Base-by-base conservation (phyloP, 2,113 vertebrate species). In the Excalfactoria chinensis region DNA sequence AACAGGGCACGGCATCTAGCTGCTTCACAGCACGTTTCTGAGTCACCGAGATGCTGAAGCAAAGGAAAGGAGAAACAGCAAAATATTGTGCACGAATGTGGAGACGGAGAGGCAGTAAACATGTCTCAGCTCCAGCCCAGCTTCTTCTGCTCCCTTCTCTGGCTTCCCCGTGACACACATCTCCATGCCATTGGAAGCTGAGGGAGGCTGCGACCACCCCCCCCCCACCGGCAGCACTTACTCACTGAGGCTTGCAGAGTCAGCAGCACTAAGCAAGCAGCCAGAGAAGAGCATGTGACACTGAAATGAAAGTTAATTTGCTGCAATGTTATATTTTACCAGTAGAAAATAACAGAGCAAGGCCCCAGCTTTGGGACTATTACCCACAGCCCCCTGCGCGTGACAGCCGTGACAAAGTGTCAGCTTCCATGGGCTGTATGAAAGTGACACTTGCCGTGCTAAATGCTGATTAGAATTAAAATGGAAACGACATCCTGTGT, bases 401-500 rank as follows among this genome's bases (percentile, higher is more conserved):
- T 66, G 84, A 93, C 70, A 90, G 91, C 58, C 73, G 87, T 93
- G 95, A 95, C 89, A 84, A 56, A 86, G 89, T 93, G 91, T 94
- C 96, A 90, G 92, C 72, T 94, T 89, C 92, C 90, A 93, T 93
- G 94, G 85, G 93, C 92, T 90, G 67, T 71, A 84, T 89, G 77
- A 84, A 88, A 84, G 84, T 93, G 93, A 93, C 97, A 97, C 86
- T 92, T 95, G 86, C 94, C 78, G 84, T 71, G 59, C 81, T 95
- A 94, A 95, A 92, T 0, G 7, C 88, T 89, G 93, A 95, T 93
- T 94, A 96, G 90, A 96, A 96, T 95, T 76, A 94, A 96, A 96
- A 96, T 90, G 95, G 80, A 92, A 96, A 86, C 72, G 91, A 96
- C 93, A 96, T 70, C 88, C 88, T 86, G 74, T 20, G 78, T 93